Percentiles rank a stretch among this genome's conserved stretches.
phyloP scores from a whole-genome alignment of 2,797 vertebrate genomes.

The Picus viridis region DNA sequence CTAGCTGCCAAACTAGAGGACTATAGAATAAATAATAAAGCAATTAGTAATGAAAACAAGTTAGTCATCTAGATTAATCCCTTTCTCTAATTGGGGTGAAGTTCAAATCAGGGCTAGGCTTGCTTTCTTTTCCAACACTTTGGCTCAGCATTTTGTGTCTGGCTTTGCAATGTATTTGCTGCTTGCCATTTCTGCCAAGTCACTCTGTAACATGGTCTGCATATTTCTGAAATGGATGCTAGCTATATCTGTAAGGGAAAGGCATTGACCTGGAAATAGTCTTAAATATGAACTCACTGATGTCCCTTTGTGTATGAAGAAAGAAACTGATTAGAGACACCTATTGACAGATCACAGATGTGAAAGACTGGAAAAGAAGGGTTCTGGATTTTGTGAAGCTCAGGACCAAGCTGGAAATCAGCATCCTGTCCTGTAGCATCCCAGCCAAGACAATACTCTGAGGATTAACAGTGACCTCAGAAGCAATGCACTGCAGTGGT shows the following conservation, averaged over 20 bases:
- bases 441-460: not conserved
- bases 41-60: not conserved
- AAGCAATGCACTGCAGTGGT: not conserved
- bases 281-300: not conserved
- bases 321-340: not conserved
- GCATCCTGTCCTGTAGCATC: not conserved
- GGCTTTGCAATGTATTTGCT: not conserved
- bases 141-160: not conserved
- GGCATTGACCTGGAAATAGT: not conserved
- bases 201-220: not conserved
- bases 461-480: not conserved
- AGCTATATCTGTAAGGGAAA: not conserved
- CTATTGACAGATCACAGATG: not conserved
- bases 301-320: not conserved
- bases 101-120: not conserved
- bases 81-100: accelerated
- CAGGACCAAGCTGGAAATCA: not conserved
- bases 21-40: not conserved
- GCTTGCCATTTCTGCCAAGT: not conserved
- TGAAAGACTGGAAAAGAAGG: not conserved
- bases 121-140: not conserved
- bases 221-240: not conserved
- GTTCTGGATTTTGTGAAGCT: not conserved
- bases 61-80: not conserved
- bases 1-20: not conserved